A percentile compares a stretch with the other conserved stretches of the same genome.
phyloP scores from a whole-genome alignment of 2,113 vertebrate species.

The Menura novaehollandiae region DNA sequence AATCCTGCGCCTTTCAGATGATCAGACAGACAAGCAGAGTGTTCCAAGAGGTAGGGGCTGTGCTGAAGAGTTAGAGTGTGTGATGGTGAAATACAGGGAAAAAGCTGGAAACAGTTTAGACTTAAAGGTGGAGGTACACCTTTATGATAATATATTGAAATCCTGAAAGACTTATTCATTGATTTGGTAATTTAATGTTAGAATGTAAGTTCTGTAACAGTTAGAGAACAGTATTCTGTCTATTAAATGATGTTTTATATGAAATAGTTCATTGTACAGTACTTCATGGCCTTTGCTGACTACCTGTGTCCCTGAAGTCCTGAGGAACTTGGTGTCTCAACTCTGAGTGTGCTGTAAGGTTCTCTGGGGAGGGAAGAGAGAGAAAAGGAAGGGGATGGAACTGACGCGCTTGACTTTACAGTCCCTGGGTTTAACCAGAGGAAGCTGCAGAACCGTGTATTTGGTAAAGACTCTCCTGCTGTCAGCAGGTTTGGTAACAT shows the following conservation, averaged over 20 bases:
- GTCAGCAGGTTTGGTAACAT: slow-evolving; percentile 11
- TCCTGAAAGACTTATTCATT: neutral
- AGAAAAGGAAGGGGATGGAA: neutral
- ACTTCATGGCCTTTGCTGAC: neutral
- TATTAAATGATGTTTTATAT: neutral
- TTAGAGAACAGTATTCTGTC: neutral
- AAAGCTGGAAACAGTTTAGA: neutral
- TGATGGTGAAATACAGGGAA: neutral
- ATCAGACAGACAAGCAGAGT: neutral
- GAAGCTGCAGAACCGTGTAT: neutral
- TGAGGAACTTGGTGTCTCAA: neutral
- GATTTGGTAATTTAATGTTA: neutral
- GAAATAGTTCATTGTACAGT: neutral
- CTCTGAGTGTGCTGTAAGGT: neutral
- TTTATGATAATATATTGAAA: neutral
- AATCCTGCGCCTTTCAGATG: neutral
- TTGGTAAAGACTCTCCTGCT: neutral
- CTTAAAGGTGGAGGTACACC: neutral
- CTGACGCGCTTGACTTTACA: neutral
- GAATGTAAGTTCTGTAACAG: neutral
- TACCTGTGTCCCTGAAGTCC: neutral
- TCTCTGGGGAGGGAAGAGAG: neutral
- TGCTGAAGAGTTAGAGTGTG: neutral
- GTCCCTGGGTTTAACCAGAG: neutral
- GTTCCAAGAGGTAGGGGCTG: neutral